These are phyloP conservation scores for Poecilia latipinna DNA, from an alignment of 2,113 vertebrate genomes.

Conservation along the genomic window DNA sequence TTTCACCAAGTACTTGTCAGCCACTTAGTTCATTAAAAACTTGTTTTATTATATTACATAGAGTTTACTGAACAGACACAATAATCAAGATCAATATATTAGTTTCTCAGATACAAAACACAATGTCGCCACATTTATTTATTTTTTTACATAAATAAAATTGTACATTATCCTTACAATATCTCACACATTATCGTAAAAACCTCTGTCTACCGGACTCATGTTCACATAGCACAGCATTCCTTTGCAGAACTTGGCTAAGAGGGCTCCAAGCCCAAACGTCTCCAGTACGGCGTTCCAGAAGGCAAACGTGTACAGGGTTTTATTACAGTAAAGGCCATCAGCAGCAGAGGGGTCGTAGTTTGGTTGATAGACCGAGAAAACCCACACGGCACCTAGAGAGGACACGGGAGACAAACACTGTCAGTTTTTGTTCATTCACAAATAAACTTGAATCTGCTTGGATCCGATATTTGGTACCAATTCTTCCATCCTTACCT, in stretches of 20 bases:
- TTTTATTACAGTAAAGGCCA: conserved; percentile 64
- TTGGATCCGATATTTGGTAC: background rate
- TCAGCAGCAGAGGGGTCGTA: conserved; percentile 50
- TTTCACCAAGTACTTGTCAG: no score
- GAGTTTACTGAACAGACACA: background rate
- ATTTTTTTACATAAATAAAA: background rate
- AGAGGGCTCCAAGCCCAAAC: accelerated
- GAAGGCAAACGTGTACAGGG: conserved; percentile 70
- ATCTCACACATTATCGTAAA: conserved; percentile 2
- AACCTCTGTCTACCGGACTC: background rate
- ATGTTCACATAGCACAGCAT: conserved; percentile 8
- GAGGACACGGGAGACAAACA: background rate
- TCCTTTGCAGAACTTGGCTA: conserved; percentile 14
- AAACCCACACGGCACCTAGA: conserved; percentile 69
- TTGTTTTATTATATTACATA: background rate
- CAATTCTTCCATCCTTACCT: conserved; percentile 4
- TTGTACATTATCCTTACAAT: background rate
- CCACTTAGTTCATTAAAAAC: background rate
- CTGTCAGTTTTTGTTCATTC: background rate
- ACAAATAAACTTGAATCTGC: background rate
- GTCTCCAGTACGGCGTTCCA: conserved; percentile 44
- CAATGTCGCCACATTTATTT: background rate
- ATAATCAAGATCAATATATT: background rate
- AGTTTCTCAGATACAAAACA: background rate
- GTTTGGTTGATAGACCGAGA: conserved; percentile 70